These are phyloP conservation scores for Eudasyphora cyanicolor DNA, from an alignment of 2,888 invertebrate species.

Conservation along the genomic window DNA sequence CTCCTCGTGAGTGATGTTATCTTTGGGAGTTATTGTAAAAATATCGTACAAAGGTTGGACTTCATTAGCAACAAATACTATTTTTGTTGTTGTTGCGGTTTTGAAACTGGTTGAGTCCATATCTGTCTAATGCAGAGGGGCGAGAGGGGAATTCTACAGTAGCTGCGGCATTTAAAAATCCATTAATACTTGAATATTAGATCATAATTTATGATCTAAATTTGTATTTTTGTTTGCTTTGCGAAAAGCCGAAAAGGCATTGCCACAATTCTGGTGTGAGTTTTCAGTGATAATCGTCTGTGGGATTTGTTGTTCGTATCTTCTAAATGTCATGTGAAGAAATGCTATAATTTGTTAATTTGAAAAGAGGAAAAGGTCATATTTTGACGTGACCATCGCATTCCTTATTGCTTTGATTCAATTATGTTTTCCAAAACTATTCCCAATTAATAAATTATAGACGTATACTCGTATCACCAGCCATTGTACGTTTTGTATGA, in stretches of 20 bases:
- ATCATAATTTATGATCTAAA: conserved; percentile 18
- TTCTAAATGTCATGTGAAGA: too few species aligned
- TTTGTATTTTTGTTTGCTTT: background rate
- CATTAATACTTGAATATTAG: background rate
- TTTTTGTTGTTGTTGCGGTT: background rate
- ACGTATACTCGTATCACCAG: too few species aligned
- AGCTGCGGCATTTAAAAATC: conserved; percentile 24
- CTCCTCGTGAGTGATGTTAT: background rate
- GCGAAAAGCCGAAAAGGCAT: background rate
- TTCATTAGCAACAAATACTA: too few species aligned
- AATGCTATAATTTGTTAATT: too few species aligned
- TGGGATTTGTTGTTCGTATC: too few species aligned
- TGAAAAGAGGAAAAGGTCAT: too few species aligned
- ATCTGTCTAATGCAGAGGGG: background rate
- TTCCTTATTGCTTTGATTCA: too few species aligned
- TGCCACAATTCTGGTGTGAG: background rate
- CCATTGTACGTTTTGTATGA: too few species aligned
- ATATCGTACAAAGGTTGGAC: background rate
- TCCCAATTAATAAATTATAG: too few species aligned
- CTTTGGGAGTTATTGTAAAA: background rate
- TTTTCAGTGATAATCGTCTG: background rate
- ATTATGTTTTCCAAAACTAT: too few species aligned
- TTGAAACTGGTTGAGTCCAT: background rate
- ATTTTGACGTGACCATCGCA: too few species aligned
- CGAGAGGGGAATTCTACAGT: background rate